These are phyloP conservation scores for Acleris holmiana DNA, from an alignment of 2,888 invertebrate species.

Conservation along the genomic window DNA sequence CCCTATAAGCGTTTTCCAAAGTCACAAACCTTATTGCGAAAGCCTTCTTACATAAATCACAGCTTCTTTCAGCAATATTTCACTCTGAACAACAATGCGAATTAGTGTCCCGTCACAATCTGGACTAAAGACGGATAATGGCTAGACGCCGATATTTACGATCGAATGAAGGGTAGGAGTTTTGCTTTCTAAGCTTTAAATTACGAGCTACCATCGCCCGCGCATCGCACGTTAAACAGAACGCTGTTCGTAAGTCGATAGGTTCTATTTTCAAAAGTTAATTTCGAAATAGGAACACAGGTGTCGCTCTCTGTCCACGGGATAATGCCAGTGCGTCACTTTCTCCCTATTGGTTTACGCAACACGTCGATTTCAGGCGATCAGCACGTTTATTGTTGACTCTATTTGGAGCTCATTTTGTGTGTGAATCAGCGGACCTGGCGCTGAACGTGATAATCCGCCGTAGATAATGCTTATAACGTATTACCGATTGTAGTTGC, in stretches of 20 bases:
- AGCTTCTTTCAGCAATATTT: slow-evolving; percentile 49
- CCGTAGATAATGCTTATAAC: slow-evolving; percentile 43
- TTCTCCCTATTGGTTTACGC: slow-evolving; percentile 54
- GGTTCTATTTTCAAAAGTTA: slow-evolving; percentile 25
- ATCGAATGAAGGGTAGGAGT: slow-evolving; percentile 55
- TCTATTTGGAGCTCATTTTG: too few relatives aligned
- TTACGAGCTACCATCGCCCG: slow-evolving; percentile 52
- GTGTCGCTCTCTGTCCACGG: slow-evolving; percentile 51
- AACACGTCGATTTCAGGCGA: slow-evolving; percentile 46
- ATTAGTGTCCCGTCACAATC: slow-evolving; percentile 63
- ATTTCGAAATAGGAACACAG: slow-evolving; percentile 48
- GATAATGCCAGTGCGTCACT: slow-evolving; percentile 54
- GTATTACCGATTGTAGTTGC: slow-evolving; percentile 34
- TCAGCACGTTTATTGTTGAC: slow-evolving; percentile 40
- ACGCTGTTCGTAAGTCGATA: slow-evolving; percentile 30
- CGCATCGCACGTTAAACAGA: slow-evolving; percentile 28
- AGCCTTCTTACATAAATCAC: slow-evolving; percentile 34
- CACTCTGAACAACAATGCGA: slow-evolving; percentile 60
- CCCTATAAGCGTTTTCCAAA: slow-evolving; percentile 1
- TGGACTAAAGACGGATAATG: slow-evolving; percentile 68
- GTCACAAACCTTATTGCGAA: slow-evolving; percentile 31
- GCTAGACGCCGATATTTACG: slow-evolving; percentile 63
- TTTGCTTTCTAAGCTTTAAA: slow-evolving; percentile 73
- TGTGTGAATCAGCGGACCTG: too few relatives aligned
- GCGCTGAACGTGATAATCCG: slow-evolving; percentile 39